phyloP scores from a whole-genome alignment of 2,888 invertebrate species.

The Eupithecia insigniata region DNA sequence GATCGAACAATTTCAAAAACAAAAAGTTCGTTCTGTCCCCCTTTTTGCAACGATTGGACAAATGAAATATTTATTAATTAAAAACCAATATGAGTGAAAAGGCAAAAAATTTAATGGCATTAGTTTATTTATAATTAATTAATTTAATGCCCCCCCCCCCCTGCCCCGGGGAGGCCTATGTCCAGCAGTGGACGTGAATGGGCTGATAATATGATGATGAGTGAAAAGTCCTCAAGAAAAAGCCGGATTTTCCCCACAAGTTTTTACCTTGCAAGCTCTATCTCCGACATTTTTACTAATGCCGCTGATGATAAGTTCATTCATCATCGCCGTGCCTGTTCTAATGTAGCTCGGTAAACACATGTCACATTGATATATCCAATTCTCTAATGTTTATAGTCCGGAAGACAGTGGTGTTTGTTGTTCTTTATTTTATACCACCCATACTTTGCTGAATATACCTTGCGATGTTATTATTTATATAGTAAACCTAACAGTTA shows the following conservation, averaged over 20 bases:
- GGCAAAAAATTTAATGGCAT: no score
- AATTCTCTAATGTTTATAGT: conserved; percentile 32
- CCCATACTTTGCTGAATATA: not conserved
- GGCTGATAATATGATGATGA: no score
- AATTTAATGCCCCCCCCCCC: no score
- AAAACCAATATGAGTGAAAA: no score
- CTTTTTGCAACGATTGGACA: no score
- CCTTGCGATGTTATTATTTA: not conserved
- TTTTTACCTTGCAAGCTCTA: not conserved
- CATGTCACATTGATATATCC: conserved; percentile 42
- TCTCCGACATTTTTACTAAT: conserved; percentile 33
- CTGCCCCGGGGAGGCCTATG: no score
- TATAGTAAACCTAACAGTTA: no score
- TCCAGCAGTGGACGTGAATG: no score
- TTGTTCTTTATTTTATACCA: conserved; percentile 1
- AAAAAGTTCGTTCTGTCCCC: no score
- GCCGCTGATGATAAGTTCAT: conserved; percentile 41
- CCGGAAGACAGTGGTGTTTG: not conserved
- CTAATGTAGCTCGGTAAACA: conserved; percentile 42
- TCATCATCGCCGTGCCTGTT: conserved; percentile 43
- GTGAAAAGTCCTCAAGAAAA: not conserved
- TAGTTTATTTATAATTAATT: no score
- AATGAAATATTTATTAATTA: no score
- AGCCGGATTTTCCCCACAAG: not conserved
- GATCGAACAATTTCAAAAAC: no score